Evolutionary conservation across 2,113 vertebrate species (phyloP).

Genomic region (Promerops cafer): DNA sequence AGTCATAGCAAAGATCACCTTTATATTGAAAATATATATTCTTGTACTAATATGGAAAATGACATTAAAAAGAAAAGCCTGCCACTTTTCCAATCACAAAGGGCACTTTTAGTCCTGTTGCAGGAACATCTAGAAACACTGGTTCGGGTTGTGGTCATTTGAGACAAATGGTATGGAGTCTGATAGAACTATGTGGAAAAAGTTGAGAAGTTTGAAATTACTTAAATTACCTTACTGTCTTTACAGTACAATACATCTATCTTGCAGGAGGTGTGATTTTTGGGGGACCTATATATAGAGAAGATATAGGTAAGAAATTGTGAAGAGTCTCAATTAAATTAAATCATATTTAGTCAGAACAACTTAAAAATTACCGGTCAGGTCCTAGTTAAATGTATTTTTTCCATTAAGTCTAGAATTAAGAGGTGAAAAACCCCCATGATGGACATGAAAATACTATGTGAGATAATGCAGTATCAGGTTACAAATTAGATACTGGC

Average conservation of each 20-base stretch:
- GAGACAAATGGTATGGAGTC: rapidly evolving
- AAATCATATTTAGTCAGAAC: not conserved
- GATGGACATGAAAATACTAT: not conserved
- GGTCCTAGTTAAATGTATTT: not conserved
- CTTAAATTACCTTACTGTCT: not conserved
- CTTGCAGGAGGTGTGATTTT: not conserved
- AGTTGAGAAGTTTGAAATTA: not conserved
- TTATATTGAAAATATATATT: not conserved
- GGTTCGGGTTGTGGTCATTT: not conserved
- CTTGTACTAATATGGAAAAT: not conserved
- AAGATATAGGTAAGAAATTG: not conserved
- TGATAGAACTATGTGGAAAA: not conserved
- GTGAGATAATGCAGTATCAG: not conserved
- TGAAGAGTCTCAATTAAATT: not conserved
- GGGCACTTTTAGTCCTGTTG: not conserved
- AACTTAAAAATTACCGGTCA: not conserved
- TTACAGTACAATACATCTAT: not conserved
- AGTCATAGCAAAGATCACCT: not conserved
- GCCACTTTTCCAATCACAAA: not conserved
- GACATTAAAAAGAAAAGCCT: not conserved
- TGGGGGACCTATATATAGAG: rapidly evolving
- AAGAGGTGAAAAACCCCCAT: not conserved
- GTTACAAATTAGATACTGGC: not conserved
- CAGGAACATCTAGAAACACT: not conserved
- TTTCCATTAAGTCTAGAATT: not conserved